Evolutionary conservation across 1,140 invertebrate genomes (phyloP).

Genomic region (Leptestheria dahalacensis): DNA sequence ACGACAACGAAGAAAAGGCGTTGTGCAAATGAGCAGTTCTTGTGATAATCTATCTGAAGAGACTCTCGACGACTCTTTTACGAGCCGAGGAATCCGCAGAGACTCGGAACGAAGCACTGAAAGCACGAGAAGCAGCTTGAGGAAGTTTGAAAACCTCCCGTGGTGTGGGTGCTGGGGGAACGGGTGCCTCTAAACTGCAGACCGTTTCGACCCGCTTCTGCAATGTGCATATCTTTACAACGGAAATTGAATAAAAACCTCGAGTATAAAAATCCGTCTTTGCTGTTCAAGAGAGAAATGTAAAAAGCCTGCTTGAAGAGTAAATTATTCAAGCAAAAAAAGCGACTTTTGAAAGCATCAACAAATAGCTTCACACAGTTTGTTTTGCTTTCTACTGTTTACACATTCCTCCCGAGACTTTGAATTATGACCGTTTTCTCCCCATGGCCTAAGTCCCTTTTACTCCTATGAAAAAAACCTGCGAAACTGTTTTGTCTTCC

Average conservation of each 20-base stretch:
- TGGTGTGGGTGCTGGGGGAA: slow-evolving; percentile 82
- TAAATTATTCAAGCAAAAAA: no score
- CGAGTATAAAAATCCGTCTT: background rate
- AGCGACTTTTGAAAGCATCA: no score
- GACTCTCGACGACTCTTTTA: background rate
- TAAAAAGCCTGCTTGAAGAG: no score
- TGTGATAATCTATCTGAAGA: background rate
- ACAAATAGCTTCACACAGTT: background rate
- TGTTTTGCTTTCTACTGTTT: background rate
- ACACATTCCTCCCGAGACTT: background rate
- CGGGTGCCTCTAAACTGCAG: slow-evolving; percentile 53
- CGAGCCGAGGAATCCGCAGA: slow-evolving; percentile 9
- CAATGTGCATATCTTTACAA: no score
- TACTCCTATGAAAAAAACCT: no score
- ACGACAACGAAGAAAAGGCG: background rate
- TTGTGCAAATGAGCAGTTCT: background rate
- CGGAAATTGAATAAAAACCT: background rate
- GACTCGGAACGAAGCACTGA: slow-evolving; percentile 34
- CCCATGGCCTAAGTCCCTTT: no score
- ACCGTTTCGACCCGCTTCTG: no score
- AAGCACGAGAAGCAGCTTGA: slow-evolving; percentile 34
- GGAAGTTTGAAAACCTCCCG: slow-evolving; percentile 41
- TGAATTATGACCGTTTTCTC: no score
- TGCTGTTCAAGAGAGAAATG: background rate
- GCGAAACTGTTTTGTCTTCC: no score